Evolutionary conservation across 2,113 vertebrate genomes (phyloP).

Genomic region (Leptodactylus fuscus): DNA sequence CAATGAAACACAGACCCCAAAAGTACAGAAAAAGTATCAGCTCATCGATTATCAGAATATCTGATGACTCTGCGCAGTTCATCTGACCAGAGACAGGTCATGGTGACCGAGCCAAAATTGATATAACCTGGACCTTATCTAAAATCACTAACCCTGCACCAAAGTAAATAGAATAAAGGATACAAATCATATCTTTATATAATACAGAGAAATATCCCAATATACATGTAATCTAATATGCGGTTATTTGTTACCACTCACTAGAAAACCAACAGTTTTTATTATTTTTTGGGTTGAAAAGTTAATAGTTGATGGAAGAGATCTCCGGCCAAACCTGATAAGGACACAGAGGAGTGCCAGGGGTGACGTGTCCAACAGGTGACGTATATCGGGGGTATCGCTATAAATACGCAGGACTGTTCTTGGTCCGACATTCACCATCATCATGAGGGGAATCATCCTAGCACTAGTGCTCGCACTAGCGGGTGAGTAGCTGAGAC

Average conservation of each 20-base stretch:
- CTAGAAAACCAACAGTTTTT: neutral
- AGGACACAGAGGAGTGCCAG: constrained; percentile 68
- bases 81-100: constrained; percentile 65
- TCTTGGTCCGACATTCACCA: constrained; percentile 64
- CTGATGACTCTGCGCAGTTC: constrained; percentile 16
- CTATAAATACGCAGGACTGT: constrained; percentile 69
- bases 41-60: neutral
- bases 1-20: neutral
- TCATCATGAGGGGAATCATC: constrained; percentile 80
- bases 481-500: constrained; percentile 76
- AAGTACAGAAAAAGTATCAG: neutral
- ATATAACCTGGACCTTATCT: constrained; percentile 39
- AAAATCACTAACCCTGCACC: neutral
- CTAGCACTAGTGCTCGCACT: constrained; percentile 78
- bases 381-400: constrained; percentile 63
- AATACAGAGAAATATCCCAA: neutral
- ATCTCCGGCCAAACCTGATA: constrained; percentile 69
- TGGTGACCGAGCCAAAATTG: constrained; percentile 66
- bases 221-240: neutral
- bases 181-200: neutral
- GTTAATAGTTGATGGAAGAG: constrained; percentile 61
- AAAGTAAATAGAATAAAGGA: constrained; percentile 25
- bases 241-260: neutral
- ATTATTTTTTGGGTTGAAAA: constrained; percentile 48
- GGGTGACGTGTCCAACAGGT: constrained; percentile 53